Base-by-base conservation (phyloP, 1,140 invertebrate genomes). In the Homarus americanus region DNA sequence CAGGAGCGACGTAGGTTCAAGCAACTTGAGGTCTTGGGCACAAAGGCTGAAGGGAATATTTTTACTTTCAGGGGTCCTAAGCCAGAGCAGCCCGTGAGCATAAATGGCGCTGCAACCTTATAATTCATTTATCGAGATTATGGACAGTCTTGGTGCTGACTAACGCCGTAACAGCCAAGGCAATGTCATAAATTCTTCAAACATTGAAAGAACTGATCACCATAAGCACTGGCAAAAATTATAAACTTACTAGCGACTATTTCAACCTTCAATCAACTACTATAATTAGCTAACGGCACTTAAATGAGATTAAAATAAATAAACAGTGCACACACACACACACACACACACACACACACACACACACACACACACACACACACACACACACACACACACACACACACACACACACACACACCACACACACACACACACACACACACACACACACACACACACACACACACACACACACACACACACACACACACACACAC, bases 121-220 rank as follows among this genome's bases (percentile, higher is more conserved):
- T 69, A 69, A 69, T 69, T 69, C 63, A 69, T 32, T 69, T 69
- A 69, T 32, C 63, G 28, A 28, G 28, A 32, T 69, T 69, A 69
- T 28, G n/a, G 12, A 69, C 63, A 69, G 28, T 58, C 53, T 24
- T 0, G n/a, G 63, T 69, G 63, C 63, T 32, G 63, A 32, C n/a
- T 69, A 69, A 69, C n/a, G 28, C 28, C n/a, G 32, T 32, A 32
- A 7, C 17, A 28, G 3, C 63, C 4, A 32, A 69, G n/a, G 0
- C 4, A 24, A 32, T 69, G 63, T 32, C n/a, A 0, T 28, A 32
- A 69, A 69, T 69, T 32, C 5, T 12, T 69, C n/a, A 4, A 4
- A 32, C 9, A 10, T 10, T 28, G 7, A 32, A 69, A 7, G n/a
- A 69, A 69, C 63, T 9, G 9, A 32, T 69, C 12, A 32, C n/a